Percentiles rank a stretch among this genome's conserved stretches.
Conservation (phyloP, 2,797 vertebrate genomes). For the Eulemur coronatus region DNA sequence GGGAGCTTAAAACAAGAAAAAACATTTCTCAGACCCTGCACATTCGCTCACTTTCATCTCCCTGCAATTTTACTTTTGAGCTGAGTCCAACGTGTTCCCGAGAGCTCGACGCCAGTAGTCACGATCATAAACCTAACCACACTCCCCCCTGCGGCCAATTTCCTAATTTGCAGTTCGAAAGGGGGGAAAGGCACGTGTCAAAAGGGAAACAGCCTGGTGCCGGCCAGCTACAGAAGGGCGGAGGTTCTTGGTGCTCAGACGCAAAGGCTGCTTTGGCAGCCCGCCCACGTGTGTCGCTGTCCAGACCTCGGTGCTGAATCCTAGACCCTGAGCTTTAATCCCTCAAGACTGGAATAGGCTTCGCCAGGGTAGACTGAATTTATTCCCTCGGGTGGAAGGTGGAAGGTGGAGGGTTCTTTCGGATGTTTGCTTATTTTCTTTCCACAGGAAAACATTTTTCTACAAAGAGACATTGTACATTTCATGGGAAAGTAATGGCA, state of each 20-base stretch:
- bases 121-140: background rate
- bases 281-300: slow-evolving; percentile 35
- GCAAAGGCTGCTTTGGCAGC: fast-evolving
- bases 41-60: background rate
- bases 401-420: background rate
- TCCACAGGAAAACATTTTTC: background rate
- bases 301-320: slow-evolving; percentile 75
- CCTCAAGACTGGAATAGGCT: background rate
- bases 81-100: background rate
- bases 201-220: background rate
- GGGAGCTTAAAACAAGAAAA: background rate
- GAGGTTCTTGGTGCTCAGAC: background rate
- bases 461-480: background rate
- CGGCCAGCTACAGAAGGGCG: background rate
- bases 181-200: background rate
- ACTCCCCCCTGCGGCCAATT: background rate
- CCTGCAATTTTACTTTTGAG: slow-evolving; percentile 31
- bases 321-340: background rate
- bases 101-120: background rate
- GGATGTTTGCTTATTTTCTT: background rate
- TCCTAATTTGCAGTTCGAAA: background rate
- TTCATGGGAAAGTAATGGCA: slow-evolving; percentile 8
- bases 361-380: background rate
- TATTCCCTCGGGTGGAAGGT: background rate
- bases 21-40: background rate